Evolutionary conservation across 2,888 invertebrate species (phyloP).

Genomic region (Heliconius ethilla): DNA sequence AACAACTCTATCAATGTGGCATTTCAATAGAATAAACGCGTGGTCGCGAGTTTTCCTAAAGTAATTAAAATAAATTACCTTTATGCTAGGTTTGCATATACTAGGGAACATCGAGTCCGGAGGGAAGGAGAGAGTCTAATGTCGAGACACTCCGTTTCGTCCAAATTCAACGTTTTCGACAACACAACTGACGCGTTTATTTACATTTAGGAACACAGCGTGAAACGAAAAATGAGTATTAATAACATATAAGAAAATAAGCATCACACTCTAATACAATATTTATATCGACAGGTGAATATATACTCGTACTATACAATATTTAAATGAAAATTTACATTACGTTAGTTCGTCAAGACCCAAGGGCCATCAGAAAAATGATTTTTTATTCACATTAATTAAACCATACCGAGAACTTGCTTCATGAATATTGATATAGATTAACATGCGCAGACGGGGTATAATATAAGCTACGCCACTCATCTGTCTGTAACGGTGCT

Average conservation of each 20-base stretch:
- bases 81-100: too few relatives aligned
- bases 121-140: too few relatives aligned
- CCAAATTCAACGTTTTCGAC: too few relatives aligned
- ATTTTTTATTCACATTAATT: conserved; percentile 28
- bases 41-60: not conserved
- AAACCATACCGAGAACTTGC: conserved; percentile 26
- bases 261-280: too few relatives aligned
- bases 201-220: too few relatives aligned
- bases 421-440: conserved; percentile 34
- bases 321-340: conserved; percentile 4
- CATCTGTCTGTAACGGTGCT: conserved; percentile 23
- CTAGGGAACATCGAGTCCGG: too few relatives aligned
- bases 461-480: conserved; percentile 18
- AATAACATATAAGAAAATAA: too few relatives aligned
- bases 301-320: not conserved
- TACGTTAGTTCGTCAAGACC: conserved; percentile 10
- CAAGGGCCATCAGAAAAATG: conserved; percentile 2
- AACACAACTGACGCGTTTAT: too few relatives aligned
- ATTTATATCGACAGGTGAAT: too few relatives aligned
- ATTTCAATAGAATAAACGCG: not conserved
- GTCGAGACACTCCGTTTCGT: too few relatives aligned
- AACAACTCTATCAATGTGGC: not conserved
- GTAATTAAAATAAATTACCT: too few relatives aligned
- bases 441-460: conserved; percentile 35
- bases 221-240: too few relatives aligned